These are phyloP conservation scores for Panonychus citri DNA, from an alignment of 1,140 invertebrate species.

Conservation along the genomic window DNA sequence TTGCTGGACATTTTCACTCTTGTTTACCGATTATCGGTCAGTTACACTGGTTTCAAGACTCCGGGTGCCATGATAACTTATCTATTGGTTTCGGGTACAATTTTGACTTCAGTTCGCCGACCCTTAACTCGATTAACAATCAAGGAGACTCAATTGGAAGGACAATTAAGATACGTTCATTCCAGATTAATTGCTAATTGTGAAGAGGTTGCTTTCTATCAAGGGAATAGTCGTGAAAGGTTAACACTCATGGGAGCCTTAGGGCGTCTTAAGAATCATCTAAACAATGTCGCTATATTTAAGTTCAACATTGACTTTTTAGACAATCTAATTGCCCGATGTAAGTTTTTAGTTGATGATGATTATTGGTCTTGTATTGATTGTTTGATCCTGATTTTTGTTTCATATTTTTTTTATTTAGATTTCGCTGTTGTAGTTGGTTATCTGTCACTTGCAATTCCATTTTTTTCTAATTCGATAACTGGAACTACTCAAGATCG, in stretches of 20 bases:
- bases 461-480: constrained; percentile 43
- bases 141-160: constrained; percentile 82
- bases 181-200: constrained; percentile 82
- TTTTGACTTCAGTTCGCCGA: constrained; percentile 43
- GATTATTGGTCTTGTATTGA: constrained; percentile 2
- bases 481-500: not conserved
- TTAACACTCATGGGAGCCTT: constrained; percentile 6
- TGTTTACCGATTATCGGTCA: constrained; percentile 53
- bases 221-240: constrained; percentile 5
- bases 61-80: constrained; percentile 64
- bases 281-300: constrained; percentile 31
- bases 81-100: constrained; percentile 47
- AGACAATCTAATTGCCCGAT: constrained; percentile 91
- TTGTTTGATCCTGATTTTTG: not conserved
- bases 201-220: constrained; percentile 84
- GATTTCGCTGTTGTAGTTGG: constrained; percentile 82
- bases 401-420: constrained; percentile 21
- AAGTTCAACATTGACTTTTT: constrained; percentile 74
- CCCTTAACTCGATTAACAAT: constrained; percentile 73
- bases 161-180: constrained; percentile 90
- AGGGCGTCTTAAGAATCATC: not conserved
- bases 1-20: constrained; percentile 81
- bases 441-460: constrained; percentile 78
- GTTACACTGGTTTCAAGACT: constrained; percentile 22
- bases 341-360: constrained; percentile 38